Evolutionary conservation across 2,888 invertebrate species (phyloP).

Genomic region (Endotricha flammealis): DNA sequence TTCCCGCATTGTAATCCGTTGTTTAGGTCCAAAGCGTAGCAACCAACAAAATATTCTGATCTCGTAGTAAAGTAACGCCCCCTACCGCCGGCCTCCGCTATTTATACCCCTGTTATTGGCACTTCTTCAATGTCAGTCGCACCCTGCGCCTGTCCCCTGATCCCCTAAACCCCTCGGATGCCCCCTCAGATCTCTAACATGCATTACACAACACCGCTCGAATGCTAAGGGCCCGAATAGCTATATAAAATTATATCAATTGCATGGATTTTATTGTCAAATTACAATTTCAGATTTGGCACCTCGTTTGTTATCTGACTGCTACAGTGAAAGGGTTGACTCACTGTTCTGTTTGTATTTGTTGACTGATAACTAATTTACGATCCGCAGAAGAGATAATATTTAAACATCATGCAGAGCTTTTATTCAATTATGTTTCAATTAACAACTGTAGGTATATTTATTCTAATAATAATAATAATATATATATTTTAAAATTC

Average conservation of each 20-base stretch:
- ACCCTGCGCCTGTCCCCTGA: slow-evolving; percentile 68
- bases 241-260: slow-evolving; percentile 74
- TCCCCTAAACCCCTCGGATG: slow-evolving; percentile 52
- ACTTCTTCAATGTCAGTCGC: slow-evolving; percentile 80
- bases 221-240: slow-evolving; percentile 54
- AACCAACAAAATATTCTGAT: slow-evolving; percentile 74
- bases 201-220: slow-evolving; percentile 69
- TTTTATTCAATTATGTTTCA: too few relatives aligned
- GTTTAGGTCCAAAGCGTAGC: slow-evolving; percentile 58
- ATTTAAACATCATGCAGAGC: too few relatives aligned
- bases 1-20: slow-evolving; percentile 74
- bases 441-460: too few relatives aligned
- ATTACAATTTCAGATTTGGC: slow-evolving; percentile 65
- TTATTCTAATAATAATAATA: too few relatives aligned
- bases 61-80: slow-evolving; percentile 75
- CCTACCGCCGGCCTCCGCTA: slow-evolving; percentile 67
- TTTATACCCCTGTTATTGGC: slow-evolving; percentile 79
- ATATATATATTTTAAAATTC: too few relatives aligned
- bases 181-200: slow-evolving; percentile 55
- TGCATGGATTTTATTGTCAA: slow-evolving; percentile 63
- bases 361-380: background rate
- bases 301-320: slow-evolving; percentile 38
- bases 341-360: background rate
- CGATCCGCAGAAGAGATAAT: too few relatives aligned
- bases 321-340: slow-evolving; percentile 35